Conservation (phyloP, 2,888 invertebrate species). For the Tyria jacobaeae region DNA sequence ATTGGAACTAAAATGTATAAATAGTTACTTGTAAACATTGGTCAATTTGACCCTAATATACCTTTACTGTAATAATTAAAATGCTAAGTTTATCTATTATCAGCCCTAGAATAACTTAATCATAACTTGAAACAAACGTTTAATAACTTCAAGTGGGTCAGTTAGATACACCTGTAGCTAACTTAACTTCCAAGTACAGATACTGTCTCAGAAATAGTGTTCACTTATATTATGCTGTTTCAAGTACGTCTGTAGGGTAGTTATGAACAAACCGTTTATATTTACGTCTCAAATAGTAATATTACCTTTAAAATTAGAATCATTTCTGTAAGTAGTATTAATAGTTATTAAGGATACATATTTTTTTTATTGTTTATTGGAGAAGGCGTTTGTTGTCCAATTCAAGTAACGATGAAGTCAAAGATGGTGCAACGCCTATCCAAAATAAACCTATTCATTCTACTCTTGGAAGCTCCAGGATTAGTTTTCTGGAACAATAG, state of each 20-base stretch:
- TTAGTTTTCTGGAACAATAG: no score
- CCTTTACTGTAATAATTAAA: neutral
- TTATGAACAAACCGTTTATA: neutral
- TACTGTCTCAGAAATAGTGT: constrained; percentile 2
- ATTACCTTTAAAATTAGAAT: neutral
- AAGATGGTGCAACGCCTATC: no score
- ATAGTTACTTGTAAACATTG: neutral
- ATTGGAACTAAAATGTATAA: neutral
- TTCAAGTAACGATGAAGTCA: no score
- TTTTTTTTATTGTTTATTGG: no score
- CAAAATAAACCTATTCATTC: no score
- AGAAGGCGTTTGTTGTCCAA: no score
- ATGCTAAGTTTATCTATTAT: neutral
- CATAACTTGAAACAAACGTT: constrained; percentile 36
- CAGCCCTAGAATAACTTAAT: constrained; percentile 14
- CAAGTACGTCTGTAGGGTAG: neutral
- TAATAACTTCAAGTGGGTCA: constrained; percentile 18
- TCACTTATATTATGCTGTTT: constrained; percentile 1
- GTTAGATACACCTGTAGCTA: constrained; percentile 17
- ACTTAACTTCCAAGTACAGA: constrained; percentile 10
- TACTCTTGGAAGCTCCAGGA: no score
- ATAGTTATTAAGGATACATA: no score
- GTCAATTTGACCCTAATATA: neutral
- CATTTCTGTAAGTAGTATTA: neutral
- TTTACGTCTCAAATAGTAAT: neutral